phyloP scores from a whole-genome alignment of 1,140 invertebrate species.

The Liolophura sinensis region DNA sequence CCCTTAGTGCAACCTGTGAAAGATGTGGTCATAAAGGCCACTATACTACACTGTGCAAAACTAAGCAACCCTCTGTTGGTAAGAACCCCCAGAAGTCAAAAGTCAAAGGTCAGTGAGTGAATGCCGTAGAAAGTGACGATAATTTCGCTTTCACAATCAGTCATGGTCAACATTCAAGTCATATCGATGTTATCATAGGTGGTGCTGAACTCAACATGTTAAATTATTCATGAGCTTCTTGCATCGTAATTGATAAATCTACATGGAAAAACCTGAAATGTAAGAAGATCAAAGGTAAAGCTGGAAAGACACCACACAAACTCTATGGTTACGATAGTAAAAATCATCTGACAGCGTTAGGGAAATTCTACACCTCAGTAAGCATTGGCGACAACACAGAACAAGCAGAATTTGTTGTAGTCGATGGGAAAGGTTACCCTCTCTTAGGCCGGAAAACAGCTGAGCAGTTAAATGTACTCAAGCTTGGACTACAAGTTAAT shows the following conservation, averaged over 20 bases:
- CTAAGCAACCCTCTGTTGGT: slow-evolving; percentile 1
- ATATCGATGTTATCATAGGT: slow-evolving; percentile 11
- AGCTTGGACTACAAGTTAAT: background rate
- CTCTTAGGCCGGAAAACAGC: slow-evolving; percentile 10
- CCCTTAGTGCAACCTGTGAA: slow-evolving; percentile 5
- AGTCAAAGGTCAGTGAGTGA: background rate
- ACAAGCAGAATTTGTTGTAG: slow-evolving; percentile 13
- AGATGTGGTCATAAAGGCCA: slow-evolving; percentile 13
- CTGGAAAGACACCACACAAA: slow-evolving; percentile 8
- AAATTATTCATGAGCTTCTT: slow-evolving; percentile 21
- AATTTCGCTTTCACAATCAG: background rate
- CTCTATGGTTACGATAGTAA: slow-evolving; percentile 13
- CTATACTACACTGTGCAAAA: slow-evolving; percentile 13
- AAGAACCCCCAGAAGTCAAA: background rate
- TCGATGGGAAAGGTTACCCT: slow-evolving; percentile 8
- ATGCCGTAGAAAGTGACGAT: background rate
- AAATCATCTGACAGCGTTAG: slow-evolving; percentile 13
- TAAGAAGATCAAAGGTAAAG: background rate
- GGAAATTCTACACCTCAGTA: slow-evolving; percentile 14
- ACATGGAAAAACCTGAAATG: slow-evolving; percentile 12
- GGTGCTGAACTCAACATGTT: slow-evolving; percentile 7
- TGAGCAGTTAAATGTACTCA: slow-evolving; percentile 2
- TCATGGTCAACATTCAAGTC: background rate
- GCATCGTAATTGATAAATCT: slow-evolving; percentile 13
- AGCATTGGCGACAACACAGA: background rate